Base-by-base conservation (phyloP, 1,140 invertebrate genomes). In the Pygmarrhopalites habei region DNA sequence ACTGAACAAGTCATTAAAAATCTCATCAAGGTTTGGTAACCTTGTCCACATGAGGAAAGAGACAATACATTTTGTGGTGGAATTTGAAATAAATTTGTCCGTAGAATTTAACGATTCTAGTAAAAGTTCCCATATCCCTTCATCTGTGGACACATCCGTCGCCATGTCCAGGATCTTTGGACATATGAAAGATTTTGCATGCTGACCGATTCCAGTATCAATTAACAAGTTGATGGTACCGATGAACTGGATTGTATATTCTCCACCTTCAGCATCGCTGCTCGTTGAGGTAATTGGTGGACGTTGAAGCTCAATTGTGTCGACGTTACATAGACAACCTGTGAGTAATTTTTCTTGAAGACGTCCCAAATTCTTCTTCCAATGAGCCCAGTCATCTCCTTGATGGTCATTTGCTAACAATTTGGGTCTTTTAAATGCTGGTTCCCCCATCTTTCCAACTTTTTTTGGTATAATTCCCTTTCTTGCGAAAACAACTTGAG, bases 41-140 rank as follows among this genome's bases (percentile, higher is more conserved):
- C 88, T 88, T 15, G 88, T 86, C 60, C 90, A 84, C 58, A 92
- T 84, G 68, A 93, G 80, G 75, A 92, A 89, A 57, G 86, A 86
- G 32, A 87, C 85, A 47, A 92, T 76, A 21, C 88, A 87, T 76
- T 86, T 83, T 67, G 86, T 82, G 21, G 88, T 85, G 44, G 88
- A 78, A 75, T 87, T 90, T 69, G 85, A 87, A 60, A 92, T 81
- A 74, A 87, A 92, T 72, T 85, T 83, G 77, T 90, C 87, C 47
- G 82, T 80, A 69, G 86, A 86, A 67, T 85, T 83, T 0, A 87
- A 83, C 56, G 91, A 77, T 49, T 87, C 85, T 47, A 92, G 83
- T 56, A 92, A 84, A 76, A 90, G 86, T 70, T 88, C 86, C 47
- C 91, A 85, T 67, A 91, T 83, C 52, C 85, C 86, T 74, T 88